Conservation (phyloP, 2,797 vertebrate genomes). For the Myioborus miniatus region DNA sequence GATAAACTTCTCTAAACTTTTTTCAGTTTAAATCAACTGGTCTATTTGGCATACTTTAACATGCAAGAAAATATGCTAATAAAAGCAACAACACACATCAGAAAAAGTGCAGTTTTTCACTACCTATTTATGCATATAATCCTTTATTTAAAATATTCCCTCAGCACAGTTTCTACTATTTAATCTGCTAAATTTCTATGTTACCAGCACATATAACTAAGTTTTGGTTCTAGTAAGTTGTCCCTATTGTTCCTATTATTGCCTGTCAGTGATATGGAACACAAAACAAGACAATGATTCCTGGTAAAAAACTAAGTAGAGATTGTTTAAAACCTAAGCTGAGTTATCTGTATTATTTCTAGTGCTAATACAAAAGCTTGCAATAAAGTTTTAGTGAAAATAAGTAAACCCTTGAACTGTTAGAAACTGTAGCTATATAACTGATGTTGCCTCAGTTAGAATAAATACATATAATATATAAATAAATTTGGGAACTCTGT, state of each 20-base stretch:
- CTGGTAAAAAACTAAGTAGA: neutral
- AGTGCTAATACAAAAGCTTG: neutral
- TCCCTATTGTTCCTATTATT: neutral
- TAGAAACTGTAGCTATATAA: neutral
- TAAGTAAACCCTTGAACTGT: neutral
- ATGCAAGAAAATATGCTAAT: neutral
- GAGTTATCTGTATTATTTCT: neutral
- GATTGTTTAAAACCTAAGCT: neutral
- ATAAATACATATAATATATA: neutral
- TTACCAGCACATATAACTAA: neutral
- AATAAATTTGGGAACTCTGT: neutral
- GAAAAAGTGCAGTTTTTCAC: neutral
- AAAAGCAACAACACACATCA: neutral
- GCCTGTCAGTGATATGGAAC: neutral
- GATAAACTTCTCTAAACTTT: neutral
- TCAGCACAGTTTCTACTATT: neutral
- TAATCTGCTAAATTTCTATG: neutral
- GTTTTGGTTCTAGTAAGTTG: neutral
- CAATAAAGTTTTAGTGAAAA: neutral
- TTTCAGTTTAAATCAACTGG: neutral
- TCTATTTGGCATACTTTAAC: neutral
- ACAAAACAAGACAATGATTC: neutral
- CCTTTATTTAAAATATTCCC: neutral
- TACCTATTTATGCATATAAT: neutral
- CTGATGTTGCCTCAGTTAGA: neutral